Base-by-base conservation (phyloP, 1,140 invertebrate species). In the Drosophila novamexicana region DNA sequence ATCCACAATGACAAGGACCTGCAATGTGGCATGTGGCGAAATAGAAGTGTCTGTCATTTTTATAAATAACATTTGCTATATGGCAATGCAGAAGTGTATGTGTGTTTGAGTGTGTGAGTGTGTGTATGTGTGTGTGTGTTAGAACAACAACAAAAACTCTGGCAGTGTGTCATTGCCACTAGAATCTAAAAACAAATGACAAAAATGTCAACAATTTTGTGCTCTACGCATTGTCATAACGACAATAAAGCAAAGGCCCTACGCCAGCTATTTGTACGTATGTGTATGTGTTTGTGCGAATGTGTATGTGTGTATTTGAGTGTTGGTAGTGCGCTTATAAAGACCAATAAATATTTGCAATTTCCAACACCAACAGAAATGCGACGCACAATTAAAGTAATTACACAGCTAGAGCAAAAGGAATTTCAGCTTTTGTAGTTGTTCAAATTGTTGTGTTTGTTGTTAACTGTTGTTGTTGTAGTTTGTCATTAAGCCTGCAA, bases 1-100 rank as follows among this genome's bases (percentile, higher is more conserved):
- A 7, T 22, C 18, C 40, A 58, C 57, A 59, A 62, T 49, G 44
- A 61, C 44, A 74, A 74, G 65, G 57, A 74, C 50, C 50, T 74
- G 71, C 71, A 74, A 62, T 74, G 71, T 74, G 65, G 71, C 71
- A 74, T 74, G 71, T 74, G 71, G 72, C 82, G 76, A 79, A 86
- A 86, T 86, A 88, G 82, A 86, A 86, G 82, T 86, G 82, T 88
- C 83, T 88, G 83, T 86, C 82, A 88, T 86, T 86, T 86, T 88
- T 88, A 89, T 86, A 86, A 86, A 88, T 82, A 86, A 86, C 79
- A 86, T 79, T 88, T 73, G 79, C 40, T 44, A 59, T 47, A 37
- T 54, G 34, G 52, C 52, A 14, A 57, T 59, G 49, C 37, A 54
- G 22, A 8, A 45, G 16, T 66, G 47, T 4, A 22, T 69, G 63